Evolutionary conservation across 2,888 invertebrate genomes (phyloP).

Genomic region (Thera obeliscata): DNA sequence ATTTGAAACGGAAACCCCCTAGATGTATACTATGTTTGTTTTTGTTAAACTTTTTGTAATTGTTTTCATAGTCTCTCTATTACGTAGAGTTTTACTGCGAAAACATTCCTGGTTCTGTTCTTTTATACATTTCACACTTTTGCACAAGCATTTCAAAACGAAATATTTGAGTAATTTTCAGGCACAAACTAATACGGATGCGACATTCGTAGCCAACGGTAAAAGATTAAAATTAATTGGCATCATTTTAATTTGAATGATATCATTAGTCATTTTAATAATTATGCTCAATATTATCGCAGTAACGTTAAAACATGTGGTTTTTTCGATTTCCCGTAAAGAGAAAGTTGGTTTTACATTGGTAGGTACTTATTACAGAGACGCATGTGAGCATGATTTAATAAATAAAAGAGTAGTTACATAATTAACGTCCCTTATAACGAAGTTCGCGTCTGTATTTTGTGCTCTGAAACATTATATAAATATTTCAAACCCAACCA

Average conservation of each 20-base stretch:
- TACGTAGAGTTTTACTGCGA: conserved; percentile 33
- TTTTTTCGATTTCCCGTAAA: too few relatives aligned
- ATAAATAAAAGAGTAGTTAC: not conserved
- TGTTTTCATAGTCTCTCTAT: not conserved
- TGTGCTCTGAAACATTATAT: conserved; percentile 1
- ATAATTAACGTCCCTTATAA: conserved; percentile 3
- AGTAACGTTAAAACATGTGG: too few relatives aligned
- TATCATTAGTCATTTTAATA: too few relatives aligned
- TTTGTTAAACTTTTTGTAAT: not conserved
- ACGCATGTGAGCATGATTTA: not conserved
- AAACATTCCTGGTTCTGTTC: conserved; percentile 32
- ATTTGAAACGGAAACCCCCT: not conserved
- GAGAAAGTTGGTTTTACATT: not conserved
- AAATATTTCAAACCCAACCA: conserved; percentile 3
- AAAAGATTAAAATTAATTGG: too few relatives aligned
- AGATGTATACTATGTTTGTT: conserved; percentile 25
- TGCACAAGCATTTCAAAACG: not conserved
- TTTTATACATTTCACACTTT: not conserved
- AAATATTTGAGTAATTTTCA: too few relatives aligned
- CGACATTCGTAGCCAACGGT: not conserved
- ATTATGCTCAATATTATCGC: too few relatives aligned
- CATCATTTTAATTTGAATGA: too few relatives aligned
- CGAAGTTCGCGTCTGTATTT: conserved; percentile 3
- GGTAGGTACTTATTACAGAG: not conserved
- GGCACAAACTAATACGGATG: not conserved